Evolutionary conservation across 2,888 invertebrate species (phyloP).

Genomic region (Andrena bucephala): DNA sequence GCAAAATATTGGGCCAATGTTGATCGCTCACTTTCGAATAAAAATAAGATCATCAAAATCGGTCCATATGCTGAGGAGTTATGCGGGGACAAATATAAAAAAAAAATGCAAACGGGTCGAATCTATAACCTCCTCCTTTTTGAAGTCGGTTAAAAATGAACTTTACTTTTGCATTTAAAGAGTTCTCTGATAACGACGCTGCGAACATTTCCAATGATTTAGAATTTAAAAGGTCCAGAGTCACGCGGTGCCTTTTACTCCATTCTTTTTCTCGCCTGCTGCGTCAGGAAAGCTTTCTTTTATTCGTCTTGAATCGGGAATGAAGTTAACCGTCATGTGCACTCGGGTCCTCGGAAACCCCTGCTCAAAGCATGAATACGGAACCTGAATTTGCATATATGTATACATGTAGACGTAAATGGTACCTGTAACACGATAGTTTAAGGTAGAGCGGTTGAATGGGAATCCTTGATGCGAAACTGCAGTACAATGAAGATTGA

Average conservation of each 20-base stretch:
- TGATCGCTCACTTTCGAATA: no score
- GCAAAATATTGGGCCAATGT: no score
- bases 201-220: slow-evolving; percentile 8
- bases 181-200: not conserved
- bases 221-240: not conserved
- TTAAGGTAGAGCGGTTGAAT: slow-evolving; percentile 11
- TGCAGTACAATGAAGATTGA: not conserved
- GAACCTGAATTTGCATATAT: not conserved
- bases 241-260: not conserved
- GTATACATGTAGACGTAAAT: not conserved
- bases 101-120: no score
- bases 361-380: not conserved
- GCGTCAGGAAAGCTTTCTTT: not conserved
- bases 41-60: no score
- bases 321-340: slow-evolving; percentile 18
- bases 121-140: no score
- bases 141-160: not conserved
- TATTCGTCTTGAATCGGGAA: slow-evolving; percentile 1
- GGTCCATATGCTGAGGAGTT: no score
- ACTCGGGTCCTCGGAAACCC: not conserved
- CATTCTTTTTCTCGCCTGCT: not conserved
- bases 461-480: not conserved
- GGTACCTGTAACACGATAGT: not conserved
- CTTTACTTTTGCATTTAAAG: not conserved
- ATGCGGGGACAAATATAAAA: no score